phyloP scores from a whole-genome alignment of 2,797 vertebrate genomes.

The Octomys mimax region DNA sequence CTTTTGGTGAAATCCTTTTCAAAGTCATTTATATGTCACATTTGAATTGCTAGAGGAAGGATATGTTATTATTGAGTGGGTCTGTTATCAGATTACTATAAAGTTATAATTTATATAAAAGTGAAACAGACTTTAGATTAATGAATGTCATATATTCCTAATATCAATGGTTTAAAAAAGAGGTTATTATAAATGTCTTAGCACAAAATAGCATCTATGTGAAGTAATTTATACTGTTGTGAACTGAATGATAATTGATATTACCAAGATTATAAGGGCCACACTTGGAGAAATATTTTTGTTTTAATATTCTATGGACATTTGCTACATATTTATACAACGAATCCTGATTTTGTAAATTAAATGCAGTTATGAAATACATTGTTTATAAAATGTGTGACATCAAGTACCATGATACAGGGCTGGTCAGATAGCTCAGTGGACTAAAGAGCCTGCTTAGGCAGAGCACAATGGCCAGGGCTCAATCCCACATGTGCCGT shows the following conservation, averaged over 20 bases:
- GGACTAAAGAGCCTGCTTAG: no score
- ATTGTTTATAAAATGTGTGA: not conserved
- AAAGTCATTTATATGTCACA: not conserved
- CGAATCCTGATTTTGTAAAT: not conserved
- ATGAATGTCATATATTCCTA: not conserved
- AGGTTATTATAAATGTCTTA: not conserved
- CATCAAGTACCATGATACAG: not conserved
- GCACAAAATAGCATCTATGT: not conserved
- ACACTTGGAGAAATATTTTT: not conserved
- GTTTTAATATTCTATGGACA: not conserved
- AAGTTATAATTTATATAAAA: conserved; percentile 14
- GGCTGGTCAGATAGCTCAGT: no score
- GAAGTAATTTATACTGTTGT: not conserved
- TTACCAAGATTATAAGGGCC: not conserved
- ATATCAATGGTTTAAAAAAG: not conserved
- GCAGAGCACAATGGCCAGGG: no score
- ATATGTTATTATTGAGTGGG: not conserved
- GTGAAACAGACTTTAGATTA: conserved; percentile 2
- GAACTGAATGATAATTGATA: not conserved
- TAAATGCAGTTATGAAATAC: not conserved
- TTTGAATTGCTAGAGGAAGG: not conserved
- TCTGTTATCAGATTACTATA: not conserved
- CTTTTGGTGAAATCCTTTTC: conserved; percentile 9
- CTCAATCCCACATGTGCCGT: no score
- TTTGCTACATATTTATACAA: not conserved